Conservation (phyloP, 1,140 invertebrate species). For the Zaprionus vittiger region DNA sequence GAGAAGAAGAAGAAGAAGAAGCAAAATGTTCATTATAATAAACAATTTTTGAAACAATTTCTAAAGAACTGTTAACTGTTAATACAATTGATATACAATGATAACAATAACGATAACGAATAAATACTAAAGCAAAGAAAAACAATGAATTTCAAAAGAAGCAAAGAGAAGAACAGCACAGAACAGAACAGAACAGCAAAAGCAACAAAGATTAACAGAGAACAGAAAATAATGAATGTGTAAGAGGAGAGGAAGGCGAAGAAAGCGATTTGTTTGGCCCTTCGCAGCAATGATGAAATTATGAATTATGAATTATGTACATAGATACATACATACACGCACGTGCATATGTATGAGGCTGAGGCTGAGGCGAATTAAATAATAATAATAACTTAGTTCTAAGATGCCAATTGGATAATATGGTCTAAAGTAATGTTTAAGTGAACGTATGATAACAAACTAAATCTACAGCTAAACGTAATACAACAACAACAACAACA, state of each 20-base stretch:
- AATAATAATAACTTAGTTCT: constrained; percentile 49
- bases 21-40: constrained; percentile 49
- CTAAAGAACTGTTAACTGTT: constrained; percentile 77
- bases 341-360: constrained; percentile 46
- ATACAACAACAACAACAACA: constrained; percentile 22
- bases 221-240: background rate
- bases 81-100: constrained; percentile 65
- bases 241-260: background rate
- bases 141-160: constrained; percentile 23
- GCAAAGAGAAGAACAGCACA: constrained; percentile 9
- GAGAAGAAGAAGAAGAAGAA: constrained; percentile 21
- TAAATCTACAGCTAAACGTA: constrained; percentile 21
- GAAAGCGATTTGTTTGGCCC: constrained; percentile 28
- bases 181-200: background rate
- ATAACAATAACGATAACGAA: constrained; percentile 35
- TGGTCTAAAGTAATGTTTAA: constrained; percentile 66
- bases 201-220: background rate
- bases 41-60: constrained; percentile 61
- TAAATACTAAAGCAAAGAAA: constrained; percentile 17
- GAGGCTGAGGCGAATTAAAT: constrained; percentile 49
- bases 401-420: constrained; percentile 59
- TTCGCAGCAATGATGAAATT: constrained; percentile 29
- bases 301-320: constrained; percentile 31
- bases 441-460: constrained; percentile 46
- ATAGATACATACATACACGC: constrained; percentile 45